Percentiles rank a stretch among this genome's conserved stretches.
Conservation (phyloP, 2,797 vertebrate genomes). For the Pangasius sanitwongsei region DNA sequence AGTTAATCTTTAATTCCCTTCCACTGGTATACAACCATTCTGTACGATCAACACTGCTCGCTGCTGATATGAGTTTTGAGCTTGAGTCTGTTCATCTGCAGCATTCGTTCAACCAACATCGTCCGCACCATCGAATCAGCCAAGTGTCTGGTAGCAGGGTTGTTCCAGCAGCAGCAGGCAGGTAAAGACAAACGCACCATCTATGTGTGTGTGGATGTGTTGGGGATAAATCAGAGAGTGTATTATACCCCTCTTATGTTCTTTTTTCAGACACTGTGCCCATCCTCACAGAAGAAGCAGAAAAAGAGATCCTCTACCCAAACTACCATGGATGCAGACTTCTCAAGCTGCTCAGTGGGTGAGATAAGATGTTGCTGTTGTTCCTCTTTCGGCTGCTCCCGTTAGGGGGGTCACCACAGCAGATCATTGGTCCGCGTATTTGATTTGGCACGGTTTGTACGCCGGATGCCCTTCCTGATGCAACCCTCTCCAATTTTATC, state of each 20-base stretch:
- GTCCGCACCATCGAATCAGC: slow-evolving; percentile 92
- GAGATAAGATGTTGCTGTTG: slow-evolving; percentile 36
- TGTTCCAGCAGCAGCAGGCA: slow-evolving; percentile 88
- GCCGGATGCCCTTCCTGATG: no score
- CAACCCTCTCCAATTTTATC: no score
- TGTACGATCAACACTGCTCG: not conserved
- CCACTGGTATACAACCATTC: not conserved
- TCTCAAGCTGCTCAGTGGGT: slow-evolving; percentile 81
- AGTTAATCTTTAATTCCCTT: slow-evolving; percentile 66
- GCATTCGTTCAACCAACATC: slow-evolving; percentile 93
- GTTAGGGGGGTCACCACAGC: no score
- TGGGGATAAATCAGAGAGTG: not conserved
- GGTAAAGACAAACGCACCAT: slow-evolving; percentile 69
- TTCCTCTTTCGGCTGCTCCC: no score
- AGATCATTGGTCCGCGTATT: no score
- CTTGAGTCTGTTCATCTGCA: slow-evolving; percentile 62
- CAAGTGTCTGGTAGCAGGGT: slow-evolving; percentile 89
- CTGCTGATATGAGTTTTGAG: slow-evolving; percentile 42
- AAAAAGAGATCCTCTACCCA: slow-evolving; percentile 89
- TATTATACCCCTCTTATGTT: not conserved
- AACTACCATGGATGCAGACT: slow-evolving; percentile 84
- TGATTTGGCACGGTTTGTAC: no score
- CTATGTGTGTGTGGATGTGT: not conserved
- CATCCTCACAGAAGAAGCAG: slow-evolving; percentile 82
- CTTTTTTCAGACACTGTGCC: slow-evolving; percentile 68